phyloP scores from a whole-genome alignment of 1,140 invertebrate species.

The Carcinoscorpius rotundicauda region DNA sequence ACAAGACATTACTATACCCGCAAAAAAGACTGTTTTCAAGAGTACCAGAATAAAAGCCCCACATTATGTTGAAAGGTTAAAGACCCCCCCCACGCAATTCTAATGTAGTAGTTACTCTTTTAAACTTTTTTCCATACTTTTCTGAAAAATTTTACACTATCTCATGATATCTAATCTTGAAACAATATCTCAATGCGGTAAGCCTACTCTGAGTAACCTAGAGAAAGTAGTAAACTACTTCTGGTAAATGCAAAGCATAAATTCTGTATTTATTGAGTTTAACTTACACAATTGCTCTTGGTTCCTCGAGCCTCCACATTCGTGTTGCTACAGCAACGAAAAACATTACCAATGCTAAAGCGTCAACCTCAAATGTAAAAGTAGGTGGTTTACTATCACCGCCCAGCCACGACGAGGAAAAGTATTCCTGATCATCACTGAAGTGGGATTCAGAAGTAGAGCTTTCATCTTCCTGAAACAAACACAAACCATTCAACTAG shows the following conservation, averaged over 20 bases:
- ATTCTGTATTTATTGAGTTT: neutral
- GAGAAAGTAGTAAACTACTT: neutral
- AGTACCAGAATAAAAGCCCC: no score
- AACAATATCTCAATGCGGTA: neutral
- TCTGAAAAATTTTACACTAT: neutral
- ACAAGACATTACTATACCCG: neutral
- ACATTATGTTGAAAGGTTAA: no score
- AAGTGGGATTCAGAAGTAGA: no score
- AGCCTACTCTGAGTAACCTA: neutral
- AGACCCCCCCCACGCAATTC: no score
- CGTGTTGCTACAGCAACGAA: slow-evolving; percentile 55
- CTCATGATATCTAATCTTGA: neutral
- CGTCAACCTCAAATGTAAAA: slow-evolving; percentile 46
- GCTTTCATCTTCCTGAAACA: no score
- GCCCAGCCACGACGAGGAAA: no score
- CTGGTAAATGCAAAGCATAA: neutral
- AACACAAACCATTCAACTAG: no score
- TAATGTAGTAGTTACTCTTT: neutral
- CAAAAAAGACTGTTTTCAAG: neutral
- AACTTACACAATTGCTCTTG: slow-evolving; percentile 79
- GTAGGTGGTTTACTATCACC: slow-evolving; percentile 5
- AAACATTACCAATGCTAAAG: slow-evolving; percentile 58
- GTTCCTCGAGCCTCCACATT: slow-evolving; percentile 69
- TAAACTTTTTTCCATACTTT: neutral
- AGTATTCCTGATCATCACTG: no score